phyloP scores from a whole-genome alignment of 2,888 invertebrate species.

The Leucophenga maculata region DNA sequence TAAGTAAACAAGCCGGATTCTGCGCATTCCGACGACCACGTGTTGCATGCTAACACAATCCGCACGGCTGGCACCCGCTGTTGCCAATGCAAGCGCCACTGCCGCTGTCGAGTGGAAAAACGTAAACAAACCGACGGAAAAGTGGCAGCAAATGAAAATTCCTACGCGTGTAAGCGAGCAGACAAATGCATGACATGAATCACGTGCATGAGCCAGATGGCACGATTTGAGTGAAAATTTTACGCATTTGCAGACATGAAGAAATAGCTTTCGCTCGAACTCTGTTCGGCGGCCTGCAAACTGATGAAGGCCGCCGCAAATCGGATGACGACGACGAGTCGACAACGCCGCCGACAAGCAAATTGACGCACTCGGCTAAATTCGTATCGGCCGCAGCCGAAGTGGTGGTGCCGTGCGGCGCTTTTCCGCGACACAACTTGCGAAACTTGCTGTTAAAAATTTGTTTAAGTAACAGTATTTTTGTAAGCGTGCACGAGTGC shows the following conservation, averaged over 20 bases:
- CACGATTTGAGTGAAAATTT: slow-evolving; percentile 47
- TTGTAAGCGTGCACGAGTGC: slow-evolving; percentile 58
- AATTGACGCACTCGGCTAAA: too few relatives aligned
- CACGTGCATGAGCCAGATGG: slow-evolving; percentile 17
- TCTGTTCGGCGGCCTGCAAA: neutral
- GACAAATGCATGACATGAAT: slow-evolving; percentile 29
- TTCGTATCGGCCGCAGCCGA: neutral
- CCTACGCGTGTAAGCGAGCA: slow-evolving; percentile 16
- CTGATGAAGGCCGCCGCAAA: neutral
- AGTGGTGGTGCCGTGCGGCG: neutral
- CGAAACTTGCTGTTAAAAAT: slow-evolving; percentile 54
- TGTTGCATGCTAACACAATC: slow-evolving; percentile 39
- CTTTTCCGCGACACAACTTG: slow-evolving; percentile 33
- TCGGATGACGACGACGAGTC: neutral
- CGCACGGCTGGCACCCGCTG: too few relatives aligned
- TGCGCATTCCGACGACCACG: slow-evolving; percentile 34
- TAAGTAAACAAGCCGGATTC: slow-evolving; percentile 10
- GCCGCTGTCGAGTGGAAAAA: slow-evolving; percentile 28
- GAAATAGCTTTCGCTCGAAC: slow-evolving; percentile 17
- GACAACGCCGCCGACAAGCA: too few relatives aligned
- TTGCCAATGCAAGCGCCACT: too few relatives aligned
- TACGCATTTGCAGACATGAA: slow-evolving; percentile 1
- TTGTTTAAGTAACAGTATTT: slow-evolving; percentile 58
- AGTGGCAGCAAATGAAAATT: slow-evolving; percentile 18
- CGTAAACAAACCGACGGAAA: slow-evolving; percentile 52